Percentiles rank a stretch among this genome's conserved stretches.
phyloP scores from a whole-genome alignment of 1,140 invertebrate genomes.

The Trichonephila clavipes region DNA sequence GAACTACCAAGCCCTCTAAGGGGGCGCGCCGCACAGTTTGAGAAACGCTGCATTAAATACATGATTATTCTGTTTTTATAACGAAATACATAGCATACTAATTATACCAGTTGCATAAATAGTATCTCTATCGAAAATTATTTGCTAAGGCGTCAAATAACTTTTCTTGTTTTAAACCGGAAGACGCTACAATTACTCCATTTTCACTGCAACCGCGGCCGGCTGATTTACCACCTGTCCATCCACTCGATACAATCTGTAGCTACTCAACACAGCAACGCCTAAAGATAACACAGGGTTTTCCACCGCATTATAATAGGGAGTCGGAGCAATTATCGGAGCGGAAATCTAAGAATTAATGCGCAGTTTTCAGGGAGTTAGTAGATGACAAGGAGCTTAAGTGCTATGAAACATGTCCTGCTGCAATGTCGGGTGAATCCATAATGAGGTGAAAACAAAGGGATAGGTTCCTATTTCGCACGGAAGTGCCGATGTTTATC shows the following conservation, averaged over 20 bases:
- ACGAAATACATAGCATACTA: no score
- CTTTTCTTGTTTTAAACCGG: no score
- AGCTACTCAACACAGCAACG: background rate
- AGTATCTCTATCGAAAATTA: no score
- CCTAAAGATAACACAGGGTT: background rate
- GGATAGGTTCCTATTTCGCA: background rate
- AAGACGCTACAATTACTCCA: no score
- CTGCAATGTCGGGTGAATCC: background rate
- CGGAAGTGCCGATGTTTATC: background rate
- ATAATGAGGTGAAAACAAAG: constrained; percentile 14
- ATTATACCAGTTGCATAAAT: no score
- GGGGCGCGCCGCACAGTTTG: no score
- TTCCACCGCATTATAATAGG: background rate
- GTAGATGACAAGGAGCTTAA: background rate
- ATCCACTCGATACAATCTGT: background rate
- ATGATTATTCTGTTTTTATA: no score
- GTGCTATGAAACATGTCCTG: constrained; percentile 13
- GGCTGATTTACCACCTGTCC: background rate
- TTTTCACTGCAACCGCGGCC: background rate
- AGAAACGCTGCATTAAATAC: no score
- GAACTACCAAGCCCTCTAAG: no score
- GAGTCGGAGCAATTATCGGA: background rate
- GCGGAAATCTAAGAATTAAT: constrained; percentile 34
- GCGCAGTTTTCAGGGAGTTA: constrained; percentile 29
- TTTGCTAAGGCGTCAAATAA: no score